phyloP scores from a whole-genome alignment of 2,113 vertebrate genomes.

The Microtus oregoni region DNA sequence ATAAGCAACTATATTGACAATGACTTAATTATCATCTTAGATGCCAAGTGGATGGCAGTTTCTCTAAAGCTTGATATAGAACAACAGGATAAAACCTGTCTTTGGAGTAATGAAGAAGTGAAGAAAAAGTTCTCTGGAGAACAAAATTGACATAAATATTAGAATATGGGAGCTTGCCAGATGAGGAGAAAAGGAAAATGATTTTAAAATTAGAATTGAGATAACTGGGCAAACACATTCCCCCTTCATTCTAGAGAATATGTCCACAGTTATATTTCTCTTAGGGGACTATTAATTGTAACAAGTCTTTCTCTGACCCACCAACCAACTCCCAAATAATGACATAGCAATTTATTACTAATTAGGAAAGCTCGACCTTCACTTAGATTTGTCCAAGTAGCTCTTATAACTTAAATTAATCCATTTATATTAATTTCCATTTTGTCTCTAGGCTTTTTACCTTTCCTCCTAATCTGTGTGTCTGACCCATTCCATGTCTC shows the following conservation, averaged over 20 bases:
- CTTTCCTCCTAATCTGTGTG: background rate
- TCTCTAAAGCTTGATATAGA: background rate
- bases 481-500: background rate
- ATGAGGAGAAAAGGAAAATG: background rate
- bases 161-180: background rate
- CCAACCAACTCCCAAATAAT: background rate
- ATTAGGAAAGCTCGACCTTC: background rate
- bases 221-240: background rate
- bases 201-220: background rate
- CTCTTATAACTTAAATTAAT: background rate
- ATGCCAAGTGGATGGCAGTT: background rate
- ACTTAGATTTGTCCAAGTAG: background rate
- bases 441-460: background rate
- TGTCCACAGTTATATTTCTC: background rate
- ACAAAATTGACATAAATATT: background rate
- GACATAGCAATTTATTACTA: background rate
- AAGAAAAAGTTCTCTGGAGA: background rate
- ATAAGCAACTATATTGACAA: too few relatives aligned
- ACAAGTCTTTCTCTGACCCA: background rate
- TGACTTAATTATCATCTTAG: background rate
- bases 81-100: too few relatives aligned
- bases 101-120: background rate
- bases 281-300: background rate
- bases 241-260: background rate
- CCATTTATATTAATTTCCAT: background rate